Conservation (phyloP, 2,888 invertebrate species). For the Dinocampus coccinellae region DNA sequence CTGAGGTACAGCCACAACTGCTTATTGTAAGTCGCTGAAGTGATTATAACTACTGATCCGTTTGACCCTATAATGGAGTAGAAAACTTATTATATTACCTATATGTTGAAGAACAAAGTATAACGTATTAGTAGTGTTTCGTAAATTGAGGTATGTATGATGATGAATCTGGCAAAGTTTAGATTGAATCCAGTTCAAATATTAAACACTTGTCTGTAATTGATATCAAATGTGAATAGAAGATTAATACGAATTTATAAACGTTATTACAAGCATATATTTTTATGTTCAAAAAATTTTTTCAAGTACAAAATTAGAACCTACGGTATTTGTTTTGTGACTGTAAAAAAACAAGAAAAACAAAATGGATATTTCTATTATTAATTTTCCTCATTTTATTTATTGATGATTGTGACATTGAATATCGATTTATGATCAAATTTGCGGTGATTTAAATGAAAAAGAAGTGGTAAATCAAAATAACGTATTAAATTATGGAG, state of each 20-base stretch:
- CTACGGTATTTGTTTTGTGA: no score
- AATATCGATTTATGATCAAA: no score
- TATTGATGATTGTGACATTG: no score
- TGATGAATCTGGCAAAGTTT: neutral
- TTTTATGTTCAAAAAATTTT: neutral
- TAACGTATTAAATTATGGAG: neutral
- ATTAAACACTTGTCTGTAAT: neutral
- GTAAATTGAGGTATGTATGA: neutral
- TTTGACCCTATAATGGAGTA: neutral
- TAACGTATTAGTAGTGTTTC: neutral
- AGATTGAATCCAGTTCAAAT: neutral
- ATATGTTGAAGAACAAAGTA: neutral
- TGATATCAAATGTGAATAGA: neutral
- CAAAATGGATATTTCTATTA: no score
- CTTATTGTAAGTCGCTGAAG: neutral
- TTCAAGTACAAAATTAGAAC: no score
- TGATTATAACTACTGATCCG: neutral
- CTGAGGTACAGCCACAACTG: constrained; percentile 5
- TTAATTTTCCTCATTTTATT: no score
- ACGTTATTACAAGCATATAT: neutral
- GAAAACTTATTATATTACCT: no score
- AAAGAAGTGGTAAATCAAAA: no score
- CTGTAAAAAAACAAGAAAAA: no score
- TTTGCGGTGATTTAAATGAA: no score
- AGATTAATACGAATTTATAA: no score